A percentile compares a stretch with the other conserved stretches of the same genome.
These are phyloP conservation scores for Pangasius djambal DNA, from an alignment of 2,797 vertebrate species.

Conservation along the genomic window DNA sequence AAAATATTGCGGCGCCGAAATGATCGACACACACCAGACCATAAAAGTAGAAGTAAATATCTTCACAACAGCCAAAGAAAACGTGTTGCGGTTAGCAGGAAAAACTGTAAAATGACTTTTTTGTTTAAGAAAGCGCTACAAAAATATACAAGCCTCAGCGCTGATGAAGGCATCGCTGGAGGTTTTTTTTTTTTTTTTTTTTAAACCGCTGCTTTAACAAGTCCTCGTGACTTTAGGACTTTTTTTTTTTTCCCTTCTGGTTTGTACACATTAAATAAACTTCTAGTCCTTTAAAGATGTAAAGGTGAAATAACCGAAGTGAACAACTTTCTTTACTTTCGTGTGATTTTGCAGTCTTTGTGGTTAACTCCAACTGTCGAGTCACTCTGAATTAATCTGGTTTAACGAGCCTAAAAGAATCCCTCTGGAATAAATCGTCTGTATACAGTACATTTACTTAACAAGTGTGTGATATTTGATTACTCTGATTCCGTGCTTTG, in stretches of 20 bases:
- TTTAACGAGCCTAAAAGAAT: background rate
- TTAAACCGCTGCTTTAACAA: background rate
- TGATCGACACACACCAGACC: background rate
- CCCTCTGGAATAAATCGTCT: background rate
- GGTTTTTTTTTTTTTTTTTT: background rate
- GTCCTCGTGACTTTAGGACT: background rate
- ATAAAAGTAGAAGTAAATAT: conserved; percentile 17
- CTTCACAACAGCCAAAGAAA: conserved; percentile 21
- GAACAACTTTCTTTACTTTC: background rate
- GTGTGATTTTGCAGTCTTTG: background rate
- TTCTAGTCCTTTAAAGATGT: background rate
- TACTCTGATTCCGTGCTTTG: background rate
- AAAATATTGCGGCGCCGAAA: background rate
- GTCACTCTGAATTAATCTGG: background rate
- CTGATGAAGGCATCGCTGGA: background rate
- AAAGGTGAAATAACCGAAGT: background rate
- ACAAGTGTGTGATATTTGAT: background rate
- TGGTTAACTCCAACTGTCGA: background rate
- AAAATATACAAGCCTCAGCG: background rate
- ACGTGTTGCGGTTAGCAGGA: background rate
- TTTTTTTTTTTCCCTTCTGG: background rate
- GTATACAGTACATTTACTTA: background rate
- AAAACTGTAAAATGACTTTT: background rate
- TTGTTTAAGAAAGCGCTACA: background rate
- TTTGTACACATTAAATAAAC: background rate